Percentiles rank a stretch among this genome's conserved stretches.
phyloP scores from a whole-genome alignment of 2,113 vertebrate genomes.

The Microcebus murinus region DNA sequence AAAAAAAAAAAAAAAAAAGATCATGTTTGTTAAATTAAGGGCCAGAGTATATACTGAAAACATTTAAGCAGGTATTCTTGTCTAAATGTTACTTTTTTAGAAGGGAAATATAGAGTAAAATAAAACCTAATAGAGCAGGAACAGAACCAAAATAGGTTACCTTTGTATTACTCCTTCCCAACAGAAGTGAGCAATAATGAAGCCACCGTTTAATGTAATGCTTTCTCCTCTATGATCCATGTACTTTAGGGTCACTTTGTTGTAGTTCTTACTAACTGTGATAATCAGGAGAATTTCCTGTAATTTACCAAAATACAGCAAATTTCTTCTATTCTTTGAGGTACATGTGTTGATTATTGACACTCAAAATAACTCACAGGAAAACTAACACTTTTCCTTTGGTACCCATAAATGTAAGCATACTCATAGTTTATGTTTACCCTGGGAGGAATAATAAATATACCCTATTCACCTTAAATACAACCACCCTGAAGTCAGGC shows the following conservation, averaged over 20 bases:
- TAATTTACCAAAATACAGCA: neutral
- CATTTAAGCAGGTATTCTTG: neutral
- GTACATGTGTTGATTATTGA: neutral
- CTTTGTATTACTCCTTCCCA: neutral
- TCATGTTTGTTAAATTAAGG: constrained; percentile 36
- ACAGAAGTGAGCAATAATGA: neutral
- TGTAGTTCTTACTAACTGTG: neutral
- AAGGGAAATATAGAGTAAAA: neutral
- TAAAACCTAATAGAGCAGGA: neutral
- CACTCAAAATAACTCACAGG: neutral
- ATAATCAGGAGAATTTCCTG: neutral
- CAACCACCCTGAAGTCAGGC: neutral
- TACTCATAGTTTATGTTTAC: neutral
- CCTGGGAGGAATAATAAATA: neutral
- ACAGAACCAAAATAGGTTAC: neutral
- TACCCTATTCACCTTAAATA: neutral
- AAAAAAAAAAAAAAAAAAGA: too few species aligned
- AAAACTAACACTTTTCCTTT: neutral
- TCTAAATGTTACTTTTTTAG: constrained; percentile 5
- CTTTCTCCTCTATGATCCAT: neutral
- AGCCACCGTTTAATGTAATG: neutral
- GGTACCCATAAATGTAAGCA: neutral
- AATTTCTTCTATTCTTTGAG: neutral
- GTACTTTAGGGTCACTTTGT: neutral
- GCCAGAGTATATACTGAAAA: neutral